These are phyloP conservation scores for Gymnorhina tibicen DNA, from an alignment of 2,113 vertebrate species.

Conservation along the genomic window DNA sequence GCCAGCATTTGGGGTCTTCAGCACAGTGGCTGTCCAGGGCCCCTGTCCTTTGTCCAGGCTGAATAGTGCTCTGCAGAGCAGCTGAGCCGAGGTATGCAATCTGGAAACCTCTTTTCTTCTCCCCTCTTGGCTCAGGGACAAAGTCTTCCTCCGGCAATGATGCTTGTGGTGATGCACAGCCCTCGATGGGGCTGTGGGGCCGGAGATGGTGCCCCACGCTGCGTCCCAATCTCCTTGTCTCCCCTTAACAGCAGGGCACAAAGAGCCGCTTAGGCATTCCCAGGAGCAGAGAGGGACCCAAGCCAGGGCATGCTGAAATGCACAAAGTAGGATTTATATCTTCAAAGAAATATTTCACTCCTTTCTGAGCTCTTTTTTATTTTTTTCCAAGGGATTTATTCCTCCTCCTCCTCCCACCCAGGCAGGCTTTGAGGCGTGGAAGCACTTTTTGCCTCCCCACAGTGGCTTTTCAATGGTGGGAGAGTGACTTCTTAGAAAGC, in stretches of 20 bases:
- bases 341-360: constrained; percentile 31
- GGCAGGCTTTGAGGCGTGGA: neutral
- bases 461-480: neutral
- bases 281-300: neutral
- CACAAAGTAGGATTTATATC: constrained; percentile 53
- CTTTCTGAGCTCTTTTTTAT: neutral
- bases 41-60: neutral
- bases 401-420: neutral
- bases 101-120: constrained; percentile 5
- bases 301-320: constrained; percentile 26
- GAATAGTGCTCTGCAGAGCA: neutral
- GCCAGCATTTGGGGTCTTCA: neutral
- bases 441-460: neutral
- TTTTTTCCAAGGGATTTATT: neutral
- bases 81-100: neutral
- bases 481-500: neutral
- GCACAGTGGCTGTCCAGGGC: neutral
- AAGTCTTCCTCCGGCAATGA: neutral
- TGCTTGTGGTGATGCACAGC: rapidly evolving
- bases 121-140: neutral
- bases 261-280: neutral
- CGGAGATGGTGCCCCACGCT: rapidly evolving
- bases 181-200: neutral
- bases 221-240: rapidly evolving
- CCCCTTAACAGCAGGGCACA: neutral